Base-by-base conservation (phyloP, 2,797 vertebrate genomes). In the Onychomys torridus region DNA sequence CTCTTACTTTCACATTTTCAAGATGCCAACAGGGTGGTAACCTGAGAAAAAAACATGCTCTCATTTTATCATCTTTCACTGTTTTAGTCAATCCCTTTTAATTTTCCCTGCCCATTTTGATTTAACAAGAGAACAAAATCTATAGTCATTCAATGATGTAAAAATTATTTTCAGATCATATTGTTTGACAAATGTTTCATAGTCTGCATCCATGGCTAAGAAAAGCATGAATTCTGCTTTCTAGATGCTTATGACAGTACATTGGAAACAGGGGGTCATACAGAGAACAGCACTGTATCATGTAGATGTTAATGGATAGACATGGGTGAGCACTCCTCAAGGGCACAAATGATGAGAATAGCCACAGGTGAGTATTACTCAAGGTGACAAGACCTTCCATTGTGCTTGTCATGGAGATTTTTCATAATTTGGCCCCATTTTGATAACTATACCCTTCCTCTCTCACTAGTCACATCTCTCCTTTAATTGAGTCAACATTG, bases 1-100 rank as follows among this genome's bases (percentile, higher is more conserved):
- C 8, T 87, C 13, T 75, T 3, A 5, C 87, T 98, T 94, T 89
- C 6, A 96, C 11, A n/a, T 90, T 97, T 63, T 91, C 77, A 89
- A 61, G 69, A 29, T 75, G 6, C 25, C 34, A 94, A 92, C 27
- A 49, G 93, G 59, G 0, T 75, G 34, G 19, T 96, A 11, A 4
- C 71, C 59, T 75, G 9, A 55, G 27, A 23, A 52, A 82, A 82
- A 69, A 59, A 67, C 12, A 2, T 55, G 55, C 55, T 55, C 55
- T 37, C 40, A 21, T 89, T 76, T 40, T 25, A 40, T 13, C 27
- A 27, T 76, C 77, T 79, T 85, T 69, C 40, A 46, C n/a, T 12
- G 55, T 76, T 82, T 84, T 49, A 61, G 52, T 19, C 65, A 21
- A 82, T 65, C 8, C 49, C 82, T 86, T 71, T 34, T 65, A 46